Evolutionary conservation across 2,797 vertebrate species (phyloP).

Genomic region (Anolis apletophallus): DNA sequence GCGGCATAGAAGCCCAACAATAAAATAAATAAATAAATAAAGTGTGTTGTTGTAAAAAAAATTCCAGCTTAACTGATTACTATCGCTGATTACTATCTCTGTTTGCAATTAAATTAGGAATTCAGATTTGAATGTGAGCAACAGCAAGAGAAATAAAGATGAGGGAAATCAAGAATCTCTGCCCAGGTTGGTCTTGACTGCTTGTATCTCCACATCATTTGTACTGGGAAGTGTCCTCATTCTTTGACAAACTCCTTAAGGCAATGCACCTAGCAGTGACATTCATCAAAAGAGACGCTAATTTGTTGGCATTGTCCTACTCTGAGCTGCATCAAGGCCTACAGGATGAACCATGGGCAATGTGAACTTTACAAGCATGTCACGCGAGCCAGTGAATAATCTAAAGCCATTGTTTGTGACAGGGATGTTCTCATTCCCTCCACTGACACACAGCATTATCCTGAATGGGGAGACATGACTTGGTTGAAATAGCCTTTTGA

Average conservation of each 20-base stretch:
- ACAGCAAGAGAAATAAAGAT: constrained; percentile 11
- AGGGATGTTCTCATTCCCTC: constrained; percentile 17
- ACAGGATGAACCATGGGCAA: constrained; percentile 42
- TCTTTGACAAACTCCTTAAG: constrained; percentile 46
- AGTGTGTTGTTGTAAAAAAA: not conserved
- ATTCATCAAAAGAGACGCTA: constrained; percentile 39
- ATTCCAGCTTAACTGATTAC: too few species aligned
- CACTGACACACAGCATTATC: not conserved
- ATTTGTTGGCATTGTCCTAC: constrained; percentile 19
- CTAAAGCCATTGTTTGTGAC: not conserved
- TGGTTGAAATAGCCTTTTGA: not conserved
- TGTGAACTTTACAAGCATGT: constrained; percentile 56
- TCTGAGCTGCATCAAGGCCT: constrained; percentile 42
- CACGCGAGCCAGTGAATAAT: not conserved
- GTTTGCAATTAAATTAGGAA: not conserved
- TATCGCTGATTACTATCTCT: too few species aligned
- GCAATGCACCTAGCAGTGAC: constrained; percentile 50
- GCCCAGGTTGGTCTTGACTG: constrained; percentile 42
- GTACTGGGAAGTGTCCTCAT: constrained; percentile 25
- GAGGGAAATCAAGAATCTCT: constrained; percentile 9
- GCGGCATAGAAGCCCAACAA: too few species aligned
- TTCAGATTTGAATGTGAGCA: not conserved
- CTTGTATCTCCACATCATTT: not conserved
- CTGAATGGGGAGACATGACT: not conserved
- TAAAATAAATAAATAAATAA: too few species aligned